A percentile compares a stretch with the other conserved stretches of the same genome.
Evolutionary conservation across 1,140 invertebrate species (phyloP).

Genomic region (Lucilia cuprina): DNA sequence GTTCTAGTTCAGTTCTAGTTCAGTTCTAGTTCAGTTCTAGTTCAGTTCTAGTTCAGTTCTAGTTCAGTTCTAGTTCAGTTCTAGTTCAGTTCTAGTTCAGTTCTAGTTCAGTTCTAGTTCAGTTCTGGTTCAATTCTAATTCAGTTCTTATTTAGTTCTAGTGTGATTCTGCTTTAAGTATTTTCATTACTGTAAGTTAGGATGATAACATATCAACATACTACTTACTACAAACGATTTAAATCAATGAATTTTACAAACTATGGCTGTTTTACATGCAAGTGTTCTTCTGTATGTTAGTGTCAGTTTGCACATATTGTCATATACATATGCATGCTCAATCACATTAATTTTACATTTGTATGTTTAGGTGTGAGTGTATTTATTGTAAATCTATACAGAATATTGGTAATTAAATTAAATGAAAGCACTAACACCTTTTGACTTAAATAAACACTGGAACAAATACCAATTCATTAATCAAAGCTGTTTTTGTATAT

Average conservation of each 20-base stretch:
- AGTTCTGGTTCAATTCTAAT: too few species aligned
- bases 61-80: too few species aligned
- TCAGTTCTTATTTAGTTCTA: too few species aligned
- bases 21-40: too few species aligned
- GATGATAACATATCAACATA: not conserved
- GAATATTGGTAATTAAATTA: conserved; percentile 32
- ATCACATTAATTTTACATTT: too few species aligned
- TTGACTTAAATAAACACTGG: not conserved
- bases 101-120: too few species aligned
- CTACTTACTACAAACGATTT: conserved; percentile 7
- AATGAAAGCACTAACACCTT: conserved; percentile 29
- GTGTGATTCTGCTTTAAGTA: too few species aligned
- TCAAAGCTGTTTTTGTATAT: not conserved
- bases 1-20: too few species aligned
- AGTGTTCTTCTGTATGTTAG: not conserved
- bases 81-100: too few species aligned
- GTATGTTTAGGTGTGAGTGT: not conserved
- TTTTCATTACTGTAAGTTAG: too few species aligned
- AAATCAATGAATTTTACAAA: conserved; percentile 16
- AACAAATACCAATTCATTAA: not conserved
- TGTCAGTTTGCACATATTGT: not conserved
- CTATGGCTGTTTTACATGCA: not conserved
- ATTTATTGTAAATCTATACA: conserved; percentile 9
- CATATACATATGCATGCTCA: not conserved
- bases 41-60: too few species aligned